Base-by-base conservation (phyloP, 1,140 invertebrate genomes). In the Lepidurus arcticus region DNA sequence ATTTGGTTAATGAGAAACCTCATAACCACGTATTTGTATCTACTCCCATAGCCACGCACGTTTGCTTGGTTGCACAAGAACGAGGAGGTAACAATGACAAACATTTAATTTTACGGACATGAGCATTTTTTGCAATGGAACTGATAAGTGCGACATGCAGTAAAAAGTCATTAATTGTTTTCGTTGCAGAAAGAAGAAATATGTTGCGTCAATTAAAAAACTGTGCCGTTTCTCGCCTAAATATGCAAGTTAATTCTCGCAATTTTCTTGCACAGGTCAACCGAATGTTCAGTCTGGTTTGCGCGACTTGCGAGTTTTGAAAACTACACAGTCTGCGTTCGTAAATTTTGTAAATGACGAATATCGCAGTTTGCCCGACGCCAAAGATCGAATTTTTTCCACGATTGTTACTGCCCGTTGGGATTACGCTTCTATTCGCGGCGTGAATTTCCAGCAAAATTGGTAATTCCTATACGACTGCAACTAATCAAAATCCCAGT, bases 11-110 rank as follows among this genome's bases (percentile, higher is more conserved):
- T 65, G 87, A 88, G 1, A 81, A 84, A 4, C 84, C 87, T 1
- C 92, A 93, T 81, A 92, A 91, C 81, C 92, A 93, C 81, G 91
- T 92, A 2, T 93, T 92, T 81, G 83, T 92, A 1, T 90, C 90
- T 79, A 88, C 87, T 10, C 90, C 91, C 7, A 88, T 86, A 1
- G 88, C 88, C 8, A 87, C 85, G 44, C 87, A 91, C 77, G 90
- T 88, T 83, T 89, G 90, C 82, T 88, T 88, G 83, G 91, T 92
- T 13, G 87, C 87, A 3, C 87, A 90, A 82, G 84, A 85, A 42
- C 85, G 90, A 76, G 88, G 89, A 81, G 90, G 91, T 92, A 65
- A 65, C 34, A 34, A 34, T 34, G 3, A 34, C 34, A 34, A 34
- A 34, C 34, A 34, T 34, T 34, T 34, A 34, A 34, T 34, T 34